Evolutionary conservation across 2,888 invertebrate genomes (phyloP), one percentile per base, ranked within the genome.

Genomic region (Timandra comae): DNA sequence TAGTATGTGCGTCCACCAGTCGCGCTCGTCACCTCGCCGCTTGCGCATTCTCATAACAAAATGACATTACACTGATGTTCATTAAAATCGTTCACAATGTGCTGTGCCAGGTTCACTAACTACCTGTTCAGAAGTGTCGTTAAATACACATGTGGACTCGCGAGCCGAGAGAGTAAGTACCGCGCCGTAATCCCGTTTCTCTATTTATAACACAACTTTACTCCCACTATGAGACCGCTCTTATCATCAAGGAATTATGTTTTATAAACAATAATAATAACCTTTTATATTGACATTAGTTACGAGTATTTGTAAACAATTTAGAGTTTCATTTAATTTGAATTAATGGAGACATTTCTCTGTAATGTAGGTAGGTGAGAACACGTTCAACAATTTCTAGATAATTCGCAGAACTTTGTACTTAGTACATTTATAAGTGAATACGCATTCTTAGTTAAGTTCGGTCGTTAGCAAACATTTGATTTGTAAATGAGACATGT

Each of bases 141-240:
- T 60, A 82, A 77, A 56, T 84, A 84, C 68, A 82, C 84, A 76
- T 80, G 81, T 71, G 84, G 84, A 57, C 66, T 79, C 41, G 73
- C 76, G 55, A 75, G 77, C 64, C 72, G 73, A 57, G 77, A 82
- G 74, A 84, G 84, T 85, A 64, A 85, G 84, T 84, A n/a, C 10
- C 13, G 16, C 25, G n/a, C n/a, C n/a, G n/a, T 12, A 35, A 38
- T 61, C 53, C 56, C 52, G 47, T 39, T 52, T 50, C 58, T 63
- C 63, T 53, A 59, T 52, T 56, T 63, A 60, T 9, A n/a, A 22
- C 8, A 46, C 56, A 57, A n/a, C n/a, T n/a, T n/a, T 24, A 24
- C 24, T 24, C n/a, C n/a, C n/a, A n/a, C n/a, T n/a, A n/a, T n/a
- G n/a, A 9, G n/a, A 8, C 22, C 9, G 9, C 7, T 24, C 46